Conservation (phyloP, 2,888 invertebrate genomes). For the Xanthia togata region DNA sequence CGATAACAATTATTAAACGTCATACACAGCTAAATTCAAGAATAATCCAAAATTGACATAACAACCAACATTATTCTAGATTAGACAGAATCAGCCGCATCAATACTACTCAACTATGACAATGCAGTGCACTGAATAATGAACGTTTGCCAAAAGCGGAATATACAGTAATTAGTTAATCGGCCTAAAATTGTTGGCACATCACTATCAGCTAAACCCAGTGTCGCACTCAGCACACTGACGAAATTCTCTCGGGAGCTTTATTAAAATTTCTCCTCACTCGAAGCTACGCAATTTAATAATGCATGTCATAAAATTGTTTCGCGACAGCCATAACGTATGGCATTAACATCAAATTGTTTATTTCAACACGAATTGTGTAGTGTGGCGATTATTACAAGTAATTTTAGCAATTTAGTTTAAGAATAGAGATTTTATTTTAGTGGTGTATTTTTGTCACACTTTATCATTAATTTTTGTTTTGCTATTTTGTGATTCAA, state of each 20-base stretch:
- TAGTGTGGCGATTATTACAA: slow-evolving; percentile 40
- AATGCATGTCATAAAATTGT: slow-evolving; percentile 78
- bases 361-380: slow-evolving; percentile 51
- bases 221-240: slow-evolving; percentile 54
- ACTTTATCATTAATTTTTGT: neutral
- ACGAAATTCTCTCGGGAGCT: slow-evolving; percentile 65
- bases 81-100: slow-evolving; percentile 17
- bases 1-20: neutral
- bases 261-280: slow-evolving; percentile 78
- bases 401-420: slow-evolving; percentile 25
- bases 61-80: slow-evolving; percentile 7
- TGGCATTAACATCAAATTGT: slow-evolving; percentile 64
- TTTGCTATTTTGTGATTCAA: neutral
- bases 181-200: slow-evolving; percentile 45
- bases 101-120: slow-evolving; percentile 22
- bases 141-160: slow-evolving; percentile 46
- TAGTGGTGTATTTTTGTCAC: neutral
- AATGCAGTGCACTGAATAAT: slow-evolving; percentile 49
- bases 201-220: slow-evolving; percentile 61
- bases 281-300: slow-evolving; percentile 75
- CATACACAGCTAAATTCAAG: neutral
- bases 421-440: neutral
- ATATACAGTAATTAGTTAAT: slow-evolving; percentile 57
- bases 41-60: neutral
- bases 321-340: slow-evolving; percentile 61